These are phyloP conservation scores for Tenthredo notha DNA, from an alignment of 2,888 invertebrate species.

Conservation along the genomic window DNA sequence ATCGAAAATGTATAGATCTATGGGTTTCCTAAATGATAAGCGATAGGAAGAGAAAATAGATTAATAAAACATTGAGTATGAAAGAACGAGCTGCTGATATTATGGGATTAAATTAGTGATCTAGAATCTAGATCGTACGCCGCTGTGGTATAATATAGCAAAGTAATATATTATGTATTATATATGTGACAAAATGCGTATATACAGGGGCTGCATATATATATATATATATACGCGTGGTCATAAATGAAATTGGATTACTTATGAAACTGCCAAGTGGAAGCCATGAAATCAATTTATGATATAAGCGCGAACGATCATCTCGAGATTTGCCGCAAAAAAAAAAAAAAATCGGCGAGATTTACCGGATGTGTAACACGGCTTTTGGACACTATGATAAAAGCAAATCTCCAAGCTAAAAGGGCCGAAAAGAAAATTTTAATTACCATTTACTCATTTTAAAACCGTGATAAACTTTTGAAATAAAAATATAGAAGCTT, in stretches of 20 bases:
- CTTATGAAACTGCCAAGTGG: conserved; percentile 67
- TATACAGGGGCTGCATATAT: neutral
- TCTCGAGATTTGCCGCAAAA: conserved; percentile 18
- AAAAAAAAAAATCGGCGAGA: neutral
- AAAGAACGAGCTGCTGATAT: conserved; percentile 9
- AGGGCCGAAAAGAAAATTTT: neutral
- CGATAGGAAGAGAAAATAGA: neutral
- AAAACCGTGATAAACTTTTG: neutral
- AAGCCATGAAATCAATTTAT: conserved; percentile 67
- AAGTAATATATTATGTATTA: neutral
- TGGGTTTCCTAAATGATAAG: neutral
- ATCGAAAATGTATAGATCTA: neutral
- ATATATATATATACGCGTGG: conserved; percentile 52
- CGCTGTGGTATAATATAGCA: neutral
- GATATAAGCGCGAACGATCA: conserved; percentile 52
- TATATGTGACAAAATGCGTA: neutral
- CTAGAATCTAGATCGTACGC: neutral
- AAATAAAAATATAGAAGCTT: neutral
- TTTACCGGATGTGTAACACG: conserved; percentile 14
- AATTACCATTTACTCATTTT: neutral
- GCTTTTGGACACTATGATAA: neutral
- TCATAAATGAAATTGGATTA: conserved; percentile 68
- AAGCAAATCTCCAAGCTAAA: neutral
- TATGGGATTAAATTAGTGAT: neutral
- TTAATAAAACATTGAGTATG: conserved; percentile 2